Percentiles rank a stretch among this genome's conserved stretches.
Evolutionary conservation across 1,140 invertebrate species (phyloP).

Genomic region (Anoplolepis gracilipes): DNA sequence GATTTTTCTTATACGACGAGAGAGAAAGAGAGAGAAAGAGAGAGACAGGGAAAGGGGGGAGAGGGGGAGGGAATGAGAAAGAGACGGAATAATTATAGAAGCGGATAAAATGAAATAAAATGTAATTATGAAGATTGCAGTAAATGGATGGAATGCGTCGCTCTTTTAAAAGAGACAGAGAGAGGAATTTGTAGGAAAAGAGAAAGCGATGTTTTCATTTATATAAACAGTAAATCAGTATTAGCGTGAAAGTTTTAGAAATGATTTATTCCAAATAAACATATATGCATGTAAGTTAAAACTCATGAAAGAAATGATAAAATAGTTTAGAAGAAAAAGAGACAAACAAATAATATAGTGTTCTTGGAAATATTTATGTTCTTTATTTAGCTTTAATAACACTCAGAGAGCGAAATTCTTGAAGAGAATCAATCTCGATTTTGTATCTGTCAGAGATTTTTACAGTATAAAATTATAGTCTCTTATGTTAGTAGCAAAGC

Average conservation of each 20-base stretch:
- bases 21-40: slow-evolving; percentile 22
- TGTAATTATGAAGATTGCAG: slow-evolving; percentile 59
- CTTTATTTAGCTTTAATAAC: not conserved
- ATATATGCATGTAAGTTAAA: slow-evolving; percentile 15
- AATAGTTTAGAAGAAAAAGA: not conserved
- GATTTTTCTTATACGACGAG: slow-evolving; percentile 34
- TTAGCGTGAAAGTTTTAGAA: slow-evolving; percentile 48
- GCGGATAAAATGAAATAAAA: slow-evolving; percentile 57
- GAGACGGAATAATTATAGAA: slow-evolving; percentile 43
- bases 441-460: not conserved
- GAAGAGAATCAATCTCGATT: not conserved
- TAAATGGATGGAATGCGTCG: slow-evolving; percentile 54
- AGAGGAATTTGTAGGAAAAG: slow-evolving; percentile 27
- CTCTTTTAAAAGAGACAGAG: slow-evolving; percentile 6
- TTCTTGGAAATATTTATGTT: not conserved
- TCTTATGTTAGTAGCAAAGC: not conserved
- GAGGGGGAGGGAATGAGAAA: slow-evolving; percentile 21
- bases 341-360: not conserved
- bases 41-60: too few relatives aligned
- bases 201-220: slow-evolving; percentile 57
- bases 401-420: not conserved
- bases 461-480: not conserved
- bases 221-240: slow-evolving; percentile 40
- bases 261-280: slow-evolving; percentile 50
- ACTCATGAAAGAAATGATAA: slow-evolving; percentile 5